Percentiles rank a stretch among this genome's conserved stretches.
Conservation (phyloP, 2,113 vertebrate genomes). For the Ammodytes marinus region DNA sequence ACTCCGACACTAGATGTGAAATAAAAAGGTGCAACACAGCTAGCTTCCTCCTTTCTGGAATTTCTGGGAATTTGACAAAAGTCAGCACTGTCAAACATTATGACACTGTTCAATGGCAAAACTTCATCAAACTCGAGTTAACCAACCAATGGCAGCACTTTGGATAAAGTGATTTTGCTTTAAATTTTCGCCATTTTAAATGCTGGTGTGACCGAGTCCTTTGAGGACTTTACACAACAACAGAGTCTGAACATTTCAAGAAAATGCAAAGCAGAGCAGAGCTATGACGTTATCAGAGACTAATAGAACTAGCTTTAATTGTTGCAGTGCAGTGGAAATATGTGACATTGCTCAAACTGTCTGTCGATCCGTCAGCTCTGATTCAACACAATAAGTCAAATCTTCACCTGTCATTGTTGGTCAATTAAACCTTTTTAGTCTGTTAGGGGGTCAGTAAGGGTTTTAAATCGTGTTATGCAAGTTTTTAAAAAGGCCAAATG, state of each 20-base stretch:
- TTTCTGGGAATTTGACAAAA: neutral
- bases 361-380: constrained; percentile 15
- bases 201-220: neutral
- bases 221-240: neutral
- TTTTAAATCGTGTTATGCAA: constrained; percentile 1
- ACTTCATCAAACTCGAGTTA: neutral
- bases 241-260: neutral
- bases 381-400: constrained; percentile 16
- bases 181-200: neutral
- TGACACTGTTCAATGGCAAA: neutral
- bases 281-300: neutral
- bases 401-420: neutral
- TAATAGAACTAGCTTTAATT: constrained; percentile 23
- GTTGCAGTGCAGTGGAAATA: constrained; percentile 26
- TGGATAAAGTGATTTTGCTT: neutral
- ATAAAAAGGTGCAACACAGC: neutral
- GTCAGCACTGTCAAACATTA: neutral
- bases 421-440: constrained; percentile 7
- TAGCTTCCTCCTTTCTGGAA: neutral
- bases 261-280: neutral
- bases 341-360: constrained; percentile 16
- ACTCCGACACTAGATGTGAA: neutral
- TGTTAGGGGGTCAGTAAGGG: neutral
- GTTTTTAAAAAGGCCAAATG: neutral
- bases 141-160: neutral